phyloP scores from a whole-genome alignment of 2,888 invertebrate genomes.

The Drosophila maculinotata region DNA sequence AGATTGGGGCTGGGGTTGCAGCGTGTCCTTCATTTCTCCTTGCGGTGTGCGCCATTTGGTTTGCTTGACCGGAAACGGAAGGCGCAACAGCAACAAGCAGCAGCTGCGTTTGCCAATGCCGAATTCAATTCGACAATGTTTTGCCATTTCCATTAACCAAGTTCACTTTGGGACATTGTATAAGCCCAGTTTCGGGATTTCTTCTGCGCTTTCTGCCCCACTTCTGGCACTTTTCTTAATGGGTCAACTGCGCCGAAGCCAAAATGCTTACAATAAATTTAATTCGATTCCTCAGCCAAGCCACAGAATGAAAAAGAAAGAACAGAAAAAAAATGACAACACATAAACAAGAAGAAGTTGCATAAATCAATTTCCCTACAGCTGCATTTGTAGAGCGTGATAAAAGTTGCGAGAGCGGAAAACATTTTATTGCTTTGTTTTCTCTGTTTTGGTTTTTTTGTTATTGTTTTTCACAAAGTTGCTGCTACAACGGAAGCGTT shows the following conservation, averaged over 20 bases:
- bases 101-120: constrained; percentile 37
- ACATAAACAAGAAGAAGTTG: constrained; percentile 38
- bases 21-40: constrained; percentile 63
- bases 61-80: constrained; percentile 67
- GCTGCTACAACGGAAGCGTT: constrained; percentile 50
- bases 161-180: constrained; percentile 29
- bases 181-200: constrained; percentile 6
- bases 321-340: constrained; percentile 13
- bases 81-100: constrained; percentile 40
- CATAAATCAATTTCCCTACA: constrained; percentile 69
- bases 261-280: constrained; percentile 64
- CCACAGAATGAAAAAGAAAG: constrained; percentile 18
- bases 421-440: constrained; percentile 63
- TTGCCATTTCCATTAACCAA: constrained; percentile 60
- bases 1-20: neutral
- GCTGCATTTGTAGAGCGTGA: constrained; percentile 44
- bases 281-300: constrained; percentile 42
- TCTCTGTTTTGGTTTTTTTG: neutral
- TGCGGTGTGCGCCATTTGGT: constrained; percentile 53
- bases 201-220: constrained; percentile 3
- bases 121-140: constrained; percentile 57
- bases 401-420: constrained; percentile 35
- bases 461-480: constrained; percentile 20
- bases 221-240: constrained; percentile 50
- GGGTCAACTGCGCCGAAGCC: constrained; percentile 56